These are phyloP conservation scores for Austrolebias charrua DNA, from an alignment of 2,797 vertebrate species.

Conservation along the genomic window DNA sequence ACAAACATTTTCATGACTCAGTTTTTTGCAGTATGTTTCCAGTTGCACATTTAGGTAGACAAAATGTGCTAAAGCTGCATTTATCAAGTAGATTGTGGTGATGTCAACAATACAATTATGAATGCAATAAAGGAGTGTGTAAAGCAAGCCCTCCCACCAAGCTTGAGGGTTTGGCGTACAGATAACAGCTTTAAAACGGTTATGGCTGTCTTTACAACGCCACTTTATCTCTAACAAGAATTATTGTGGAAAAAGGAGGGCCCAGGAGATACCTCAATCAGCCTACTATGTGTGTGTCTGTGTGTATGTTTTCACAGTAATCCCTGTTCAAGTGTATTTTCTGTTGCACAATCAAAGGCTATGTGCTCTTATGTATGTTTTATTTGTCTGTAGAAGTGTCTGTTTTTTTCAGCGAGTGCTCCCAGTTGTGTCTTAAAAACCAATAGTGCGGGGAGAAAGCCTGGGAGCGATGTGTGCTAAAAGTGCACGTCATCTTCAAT, in stretches of 20 bases:
- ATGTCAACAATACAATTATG: constrained; percentile 63
- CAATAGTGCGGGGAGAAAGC: constrained; percentile 49
- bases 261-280: constrained; percentile 54
- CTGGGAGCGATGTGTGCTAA: constrained; percentile 68
- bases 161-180: constrained; percentile 44
- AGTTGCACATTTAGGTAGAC: background rate
- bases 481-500: constrained; percentile 77
- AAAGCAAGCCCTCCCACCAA: constrained; percentile 54
- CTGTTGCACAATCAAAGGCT: constrained; percentile 58
- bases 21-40: background rate
- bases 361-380: constrained; percentile 46
- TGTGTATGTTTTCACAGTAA: constrained; percentile 26
- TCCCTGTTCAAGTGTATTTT: constrained; percentile 55
- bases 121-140: constrained; percentile 66
- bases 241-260: constrained; percentile 62
- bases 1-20: no score
- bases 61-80: constrained; percentile 50
- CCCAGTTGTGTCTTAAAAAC: constrained; percentile 67
- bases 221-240: constrained; percentile 71
- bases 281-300: background rate
- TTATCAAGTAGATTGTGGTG: constrained; percentile 66
- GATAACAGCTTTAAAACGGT: constrained; percentile 55
- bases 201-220: constrained; percentile 70
- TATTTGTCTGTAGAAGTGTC: constrained; percentile 49
- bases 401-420: constrained; percentile 56